Percentiles rank a stretch among this genome's conserved stretches.
phyloP scores from a whole-genome alignment of 1,140 invertebrate genomes.

The Onthophagus taurus region DNA sequence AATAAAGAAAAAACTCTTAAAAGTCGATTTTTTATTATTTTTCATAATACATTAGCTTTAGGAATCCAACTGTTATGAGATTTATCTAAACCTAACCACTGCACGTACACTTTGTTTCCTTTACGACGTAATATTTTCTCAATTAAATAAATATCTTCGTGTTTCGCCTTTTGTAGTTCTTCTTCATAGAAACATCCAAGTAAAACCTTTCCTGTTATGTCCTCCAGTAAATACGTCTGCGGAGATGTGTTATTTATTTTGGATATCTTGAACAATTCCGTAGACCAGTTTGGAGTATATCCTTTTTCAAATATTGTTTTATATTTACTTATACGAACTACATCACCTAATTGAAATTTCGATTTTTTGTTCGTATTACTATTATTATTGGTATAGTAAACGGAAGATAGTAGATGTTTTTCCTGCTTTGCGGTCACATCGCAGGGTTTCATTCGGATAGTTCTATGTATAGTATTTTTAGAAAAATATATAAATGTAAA shows the following conservation, averaged over 20 bases:
- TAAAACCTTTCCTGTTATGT: conserved; percentile 15
- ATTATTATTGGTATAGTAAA: conserved; percentile 16
- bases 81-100: conserved; percentile 27
- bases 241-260: conserved; percentile 14
- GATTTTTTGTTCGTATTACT: neutral
- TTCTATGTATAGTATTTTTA: conserved; percentile 21
- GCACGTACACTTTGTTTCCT: conserved; percentile 28
- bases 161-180: conserved; percentile 24
- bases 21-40: too few relatives aligned
- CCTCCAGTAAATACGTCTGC: conserved; percentile 16
- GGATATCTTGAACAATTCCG: conserved; percentile 29
- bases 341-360: conserved; percentile 16
- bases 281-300: conserved; percentile 29
- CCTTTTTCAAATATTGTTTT: conserved; percentile 22
- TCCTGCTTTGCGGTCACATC: conserved; percentile 16
- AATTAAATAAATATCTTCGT: conserved; percentile 30
- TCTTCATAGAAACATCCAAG: conserved; percentile 24
- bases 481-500: conserved; percentile 12
- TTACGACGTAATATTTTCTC: conserved; percentile 28
- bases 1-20: too few relatives aligned
- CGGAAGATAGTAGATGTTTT: conserved; percentile 6
- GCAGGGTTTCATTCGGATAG: conserved; percentile 18
- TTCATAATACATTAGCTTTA: too few relatives aligned
- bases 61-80: conserved; percentile 6
- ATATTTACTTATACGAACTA: conserved; percentile 16